Conservation (phyloP, 2,888 invertebrate genomes). For the Tetropium fuscum region DNA sequence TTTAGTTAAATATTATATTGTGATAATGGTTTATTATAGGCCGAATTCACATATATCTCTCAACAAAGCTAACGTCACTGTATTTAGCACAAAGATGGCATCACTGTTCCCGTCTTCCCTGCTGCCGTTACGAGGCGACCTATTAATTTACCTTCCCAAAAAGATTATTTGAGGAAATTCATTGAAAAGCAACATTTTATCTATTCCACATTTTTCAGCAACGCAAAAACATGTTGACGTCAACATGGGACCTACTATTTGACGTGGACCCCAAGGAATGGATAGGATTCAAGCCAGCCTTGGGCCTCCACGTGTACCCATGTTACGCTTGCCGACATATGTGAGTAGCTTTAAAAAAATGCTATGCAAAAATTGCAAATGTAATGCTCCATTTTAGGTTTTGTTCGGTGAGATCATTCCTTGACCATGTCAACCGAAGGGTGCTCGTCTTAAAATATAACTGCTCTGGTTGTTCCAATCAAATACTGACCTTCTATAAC, state of each 20-base stretch:
- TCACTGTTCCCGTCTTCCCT: too few species aligned
- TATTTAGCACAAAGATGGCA: too few species aligned
- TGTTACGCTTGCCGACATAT: conserved; percentile 48
- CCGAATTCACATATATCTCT: too few species aligned
- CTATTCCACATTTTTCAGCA: conserved; percentile 22
- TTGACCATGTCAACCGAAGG: conserved; percentile 62
- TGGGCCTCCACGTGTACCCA: conserved; percentile 43
- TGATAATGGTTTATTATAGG: too few species aligned
- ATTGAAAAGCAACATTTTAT: too few species aligned
- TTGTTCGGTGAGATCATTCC: conserved; percentile 58
- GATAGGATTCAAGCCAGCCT: conserved; percentile 48
- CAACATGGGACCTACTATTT: conserved; percentile 45
- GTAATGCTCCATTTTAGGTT: conserved; percentile 55
- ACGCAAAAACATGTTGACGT: conserved; percentile 32
- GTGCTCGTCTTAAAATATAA: conserved; percentile 57
- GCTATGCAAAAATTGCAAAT: too few species aligned
- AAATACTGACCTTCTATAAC: conserved; percentile 58
- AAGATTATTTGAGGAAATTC: too few species aligned
- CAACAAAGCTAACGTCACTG: too few species aligned
- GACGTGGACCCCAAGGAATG: conserved; percentile 43
- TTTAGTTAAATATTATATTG: too few species aligned
- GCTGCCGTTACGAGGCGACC: too few species aligned
- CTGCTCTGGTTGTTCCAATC: conserved; percentile 52
- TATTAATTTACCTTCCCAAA: too few species aligned
- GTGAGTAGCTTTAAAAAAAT: too few species aligned